These are phyloP conservation scores for Sinotaia quadrata DNA, from an alignment of 2,888 invertebrate genomes.

Conservation along the genomic window DNA sequence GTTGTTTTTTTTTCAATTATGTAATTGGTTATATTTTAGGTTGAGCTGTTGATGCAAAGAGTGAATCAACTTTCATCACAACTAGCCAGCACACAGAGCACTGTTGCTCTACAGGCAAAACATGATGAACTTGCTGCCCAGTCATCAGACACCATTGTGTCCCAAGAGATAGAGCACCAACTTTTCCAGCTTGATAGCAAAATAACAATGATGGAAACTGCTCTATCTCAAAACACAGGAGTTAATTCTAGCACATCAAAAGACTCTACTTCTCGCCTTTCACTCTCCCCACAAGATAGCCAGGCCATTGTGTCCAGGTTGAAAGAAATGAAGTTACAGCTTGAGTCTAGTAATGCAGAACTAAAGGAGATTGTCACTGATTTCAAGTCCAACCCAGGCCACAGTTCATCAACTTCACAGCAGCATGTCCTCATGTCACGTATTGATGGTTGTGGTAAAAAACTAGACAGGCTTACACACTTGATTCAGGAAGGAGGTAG, in stretches of 20 bases:
- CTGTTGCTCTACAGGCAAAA: slow-evolving; percentile 1
- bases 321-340: slow-evolving; percentile 55
- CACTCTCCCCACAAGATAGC: slow-evolving; percentile 33
- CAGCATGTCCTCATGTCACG: slow-evolving; percentile 21
- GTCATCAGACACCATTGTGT: slow-evolving; percentile 25
- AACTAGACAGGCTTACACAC: slow-evolving; percentile 47
- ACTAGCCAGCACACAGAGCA: background rate
- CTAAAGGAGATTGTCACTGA: slow-evolving; percentile 50
- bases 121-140: background rate
- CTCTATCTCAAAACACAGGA: slow-evolving; percentile 24
- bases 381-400: slow-evolving; percentile 30
- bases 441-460: slow-evolving; percentile 48
- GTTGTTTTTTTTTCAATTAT: too few relatives aligned
- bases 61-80: slow-evolving; percentile 5
- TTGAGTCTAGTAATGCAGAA: slow-evolving; percentile 50
- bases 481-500: background rate
- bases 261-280: background rate
- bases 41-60: slow-evolving; percentile 4
- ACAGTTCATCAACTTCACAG: slow-evolving; percentile 6
- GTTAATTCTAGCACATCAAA: slow-evolving; percentile 6
- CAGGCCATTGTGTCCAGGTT: slow-evolving; percentile 45
- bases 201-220: slow-evolving; percentile 52
- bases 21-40: too few relatives aligned
- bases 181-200: slow-evolving; percentile 52
- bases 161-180: slow-evolving; percentile 52